phyloP scores from a whole-genome alignment of 2,797 vertebrate species.

The Lutjanus campechanus region DNA sequence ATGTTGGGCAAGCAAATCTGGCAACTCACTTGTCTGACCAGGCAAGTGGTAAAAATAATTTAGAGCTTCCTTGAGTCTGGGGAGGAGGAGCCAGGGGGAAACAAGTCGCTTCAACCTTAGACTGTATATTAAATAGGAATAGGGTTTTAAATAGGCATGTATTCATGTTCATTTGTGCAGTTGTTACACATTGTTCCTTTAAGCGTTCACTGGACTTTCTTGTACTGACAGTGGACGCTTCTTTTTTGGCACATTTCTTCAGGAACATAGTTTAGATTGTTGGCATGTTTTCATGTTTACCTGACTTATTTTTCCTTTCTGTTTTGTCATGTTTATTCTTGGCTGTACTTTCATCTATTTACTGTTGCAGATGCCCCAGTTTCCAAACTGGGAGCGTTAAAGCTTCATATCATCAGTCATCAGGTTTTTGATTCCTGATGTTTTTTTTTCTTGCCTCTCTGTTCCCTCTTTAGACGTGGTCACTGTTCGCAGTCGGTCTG shows the following conservation, averaged over 20 bases:
- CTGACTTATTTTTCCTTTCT: neutral
- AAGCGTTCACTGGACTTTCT: neutral
- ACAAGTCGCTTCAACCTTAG: too few relatives aligned
- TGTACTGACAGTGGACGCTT: neutral
- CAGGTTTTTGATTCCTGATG: conserved; percentile 9
- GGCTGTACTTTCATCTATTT: neutral
- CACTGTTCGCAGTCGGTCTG: conserved; percentile 83
- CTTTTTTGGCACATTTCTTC: neutral
- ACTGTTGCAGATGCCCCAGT: neutral
- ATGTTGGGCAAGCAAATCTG: too few relatives aligned
- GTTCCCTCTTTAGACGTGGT: conserved; percentile 84
- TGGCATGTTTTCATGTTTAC: neutral
- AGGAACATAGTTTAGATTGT: neutral
- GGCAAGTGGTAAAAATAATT: too few relatives aligned
- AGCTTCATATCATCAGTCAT: neutral
- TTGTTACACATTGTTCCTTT: neutral
- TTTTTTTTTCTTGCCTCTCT: neutral
- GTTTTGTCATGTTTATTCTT: conserved; percentile 2
- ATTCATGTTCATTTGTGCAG: too few relatives aligned
- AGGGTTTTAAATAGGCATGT: too few relatives aligned
- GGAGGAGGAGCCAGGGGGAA: too few relatives aligned
- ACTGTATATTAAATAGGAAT: too few relatives aligned
- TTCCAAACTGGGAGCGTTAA: neutral
- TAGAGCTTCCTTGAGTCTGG: too few relatives aligned
- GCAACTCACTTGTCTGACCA: too few relatives aligned